Percentiles rank a stretch among this genome's conserved stretches.
Conservation (phyloP, 2,113 vertebrate genomes). For the Microcebus murinus region DNA sequence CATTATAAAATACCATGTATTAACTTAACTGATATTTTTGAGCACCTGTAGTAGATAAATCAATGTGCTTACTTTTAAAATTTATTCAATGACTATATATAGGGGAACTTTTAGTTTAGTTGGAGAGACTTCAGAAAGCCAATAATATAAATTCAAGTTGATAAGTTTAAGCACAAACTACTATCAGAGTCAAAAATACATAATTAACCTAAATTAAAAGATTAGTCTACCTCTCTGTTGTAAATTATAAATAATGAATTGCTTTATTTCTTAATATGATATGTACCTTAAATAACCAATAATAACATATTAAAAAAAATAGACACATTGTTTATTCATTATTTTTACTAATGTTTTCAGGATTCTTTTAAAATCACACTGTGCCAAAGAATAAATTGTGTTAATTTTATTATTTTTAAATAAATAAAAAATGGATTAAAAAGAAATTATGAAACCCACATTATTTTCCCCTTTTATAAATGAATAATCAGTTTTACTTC, state of each 20-base stretch:
- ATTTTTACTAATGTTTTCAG: neutral
- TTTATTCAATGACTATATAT: neutral
- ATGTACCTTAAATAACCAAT: neutral
- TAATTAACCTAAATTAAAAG: neutral
- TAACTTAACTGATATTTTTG: neutral
- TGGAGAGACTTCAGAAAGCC: neutral
- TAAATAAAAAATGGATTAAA: neutral
- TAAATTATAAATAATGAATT: neutral
- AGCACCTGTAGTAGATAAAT: neutral
- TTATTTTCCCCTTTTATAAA: neutral
- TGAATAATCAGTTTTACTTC: neutral
- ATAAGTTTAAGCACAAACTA: neutral
- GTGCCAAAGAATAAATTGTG: neutral
- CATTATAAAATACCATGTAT: neutral
- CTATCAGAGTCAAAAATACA: neutral
- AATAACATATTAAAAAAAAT: neutral
- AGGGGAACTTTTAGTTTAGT: neutral
- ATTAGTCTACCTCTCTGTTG: neutral
- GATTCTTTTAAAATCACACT: neutral
- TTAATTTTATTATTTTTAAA: neutral
- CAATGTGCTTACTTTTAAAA: neutral
- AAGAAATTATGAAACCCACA: neutral
- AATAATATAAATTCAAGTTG: neutral
- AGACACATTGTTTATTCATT: neutral
- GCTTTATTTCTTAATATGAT: neutral